These are phyloP conservation scores for Ophioninae sp. DNA, from an alignment of 2,888 invertebrate species.

Conservation along the genomic window DNA sequence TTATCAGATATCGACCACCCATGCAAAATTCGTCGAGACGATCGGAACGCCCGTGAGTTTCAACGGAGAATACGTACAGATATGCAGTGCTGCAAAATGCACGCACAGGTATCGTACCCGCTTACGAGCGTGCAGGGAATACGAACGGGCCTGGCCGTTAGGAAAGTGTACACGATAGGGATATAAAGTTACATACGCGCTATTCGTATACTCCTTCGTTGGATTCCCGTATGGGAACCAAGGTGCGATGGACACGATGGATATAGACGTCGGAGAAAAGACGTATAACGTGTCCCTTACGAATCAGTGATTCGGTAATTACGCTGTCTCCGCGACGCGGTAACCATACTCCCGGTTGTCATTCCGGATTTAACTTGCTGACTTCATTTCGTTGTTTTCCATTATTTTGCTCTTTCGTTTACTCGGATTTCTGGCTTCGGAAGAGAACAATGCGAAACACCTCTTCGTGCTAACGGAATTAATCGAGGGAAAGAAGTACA, in stretches of 20 bases:
- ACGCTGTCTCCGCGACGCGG: conserved; percentile 54
- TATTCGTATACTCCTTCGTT: conserved; percentile 57
- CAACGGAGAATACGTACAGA: conserved; percentile 48
- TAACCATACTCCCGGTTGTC: conserved; percentile 53
- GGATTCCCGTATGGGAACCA: conserved; percentile 73
- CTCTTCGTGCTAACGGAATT: background rate
- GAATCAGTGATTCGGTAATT: conserved; percentile 61
- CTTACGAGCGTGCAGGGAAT: conserved; percentile 42
- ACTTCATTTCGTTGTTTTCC: conserved; percentile 28
- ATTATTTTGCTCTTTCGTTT: conserved; percentile 14
- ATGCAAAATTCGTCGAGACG: conserved; percentile 69
- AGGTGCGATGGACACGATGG: conserved; percentile 59
- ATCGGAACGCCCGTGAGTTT: conserved; percentile 65
- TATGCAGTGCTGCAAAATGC: conserved; percentile 17
- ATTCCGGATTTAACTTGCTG: conserved; percentile 40
- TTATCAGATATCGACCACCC: conserved; percentile 70
- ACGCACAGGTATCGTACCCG: conserved; percentile 11
- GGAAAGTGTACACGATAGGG: conserved; percentile 55
- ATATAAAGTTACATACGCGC: conserved; percentile 75
- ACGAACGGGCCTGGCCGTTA: conserved; percentile 55
- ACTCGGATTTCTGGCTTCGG: background rate
- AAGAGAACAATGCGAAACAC: background rate
- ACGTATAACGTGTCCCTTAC: conserved; percentile 59
- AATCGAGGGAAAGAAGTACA: background rate
- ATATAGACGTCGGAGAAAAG: conserved; percentile 30